These are phyloP conservation scores for Andrena dorsata DNA, from an alignment of 2,888 invertebrate species.

Conservation along the genomic window DNA sequence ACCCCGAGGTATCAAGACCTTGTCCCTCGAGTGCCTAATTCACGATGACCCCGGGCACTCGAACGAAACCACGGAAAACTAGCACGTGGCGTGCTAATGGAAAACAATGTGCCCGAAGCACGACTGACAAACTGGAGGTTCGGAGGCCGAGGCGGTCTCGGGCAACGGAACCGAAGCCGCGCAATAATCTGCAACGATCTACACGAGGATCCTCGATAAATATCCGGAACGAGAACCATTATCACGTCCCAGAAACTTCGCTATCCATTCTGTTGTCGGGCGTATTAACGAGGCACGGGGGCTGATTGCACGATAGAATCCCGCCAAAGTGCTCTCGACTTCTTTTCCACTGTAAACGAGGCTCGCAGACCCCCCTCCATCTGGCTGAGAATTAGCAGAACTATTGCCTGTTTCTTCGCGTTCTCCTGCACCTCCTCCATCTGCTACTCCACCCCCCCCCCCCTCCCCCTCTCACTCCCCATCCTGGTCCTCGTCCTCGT, in stretches of 20 bases:
- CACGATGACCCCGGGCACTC: no score
- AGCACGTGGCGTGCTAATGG: not conserved
- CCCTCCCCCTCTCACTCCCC: no score
- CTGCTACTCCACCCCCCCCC: conserved; percentile 13
- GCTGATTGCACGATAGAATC: conserved; percentile 48
- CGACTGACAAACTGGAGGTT: conserved; percentile 1
- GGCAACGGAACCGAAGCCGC: conserved; percentile 2
- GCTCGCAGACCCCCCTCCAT: conserved; percentile 24
- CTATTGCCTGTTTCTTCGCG: conserved; percentile 46
- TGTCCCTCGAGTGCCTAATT: no score
- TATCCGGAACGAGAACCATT: conserved; percentile 59
- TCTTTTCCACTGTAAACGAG: conserved; percentile 63
- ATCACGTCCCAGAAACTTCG: conserved; percentile 59
- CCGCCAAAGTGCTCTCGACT: conserved; percentile 57
- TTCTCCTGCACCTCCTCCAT: conserved; percentile 16
- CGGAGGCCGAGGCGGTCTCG: not conserved
- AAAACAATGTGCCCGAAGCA: not conserved
- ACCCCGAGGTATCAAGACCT: no score
- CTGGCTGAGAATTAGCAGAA: conserved; percentile 61
- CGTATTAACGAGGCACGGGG: conserved; percentile 61
- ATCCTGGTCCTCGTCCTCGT: conserved; percentile 18
- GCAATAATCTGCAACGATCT: conserved; percentile 48
- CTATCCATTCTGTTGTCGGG: conserved; percentile 43
- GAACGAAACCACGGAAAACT: no score
- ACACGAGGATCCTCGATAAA: conserved; percentile 53